Base-by-base conservation (phyloP, 2,113 vertebrate species). In the Phalacrocorax carbo region DNA sequence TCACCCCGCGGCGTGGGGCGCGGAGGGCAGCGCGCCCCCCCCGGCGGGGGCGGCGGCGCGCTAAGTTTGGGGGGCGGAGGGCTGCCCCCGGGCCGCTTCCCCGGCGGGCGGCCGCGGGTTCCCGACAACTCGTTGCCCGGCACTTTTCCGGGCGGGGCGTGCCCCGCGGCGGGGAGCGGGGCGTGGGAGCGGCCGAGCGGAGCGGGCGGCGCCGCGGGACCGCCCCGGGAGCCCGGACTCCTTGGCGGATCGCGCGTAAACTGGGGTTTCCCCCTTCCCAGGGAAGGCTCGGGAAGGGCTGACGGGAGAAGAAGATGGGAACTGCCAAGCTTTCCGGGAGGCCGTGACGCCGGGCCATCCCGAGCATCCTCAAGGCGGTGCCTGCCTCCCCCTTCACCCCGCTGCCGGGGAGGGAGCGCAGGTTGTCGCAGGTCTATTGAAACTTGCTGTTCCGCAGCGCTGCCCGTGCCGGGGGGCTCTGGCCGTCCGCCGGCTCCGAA, bases 301-400 rank as follows among this genome's bases (percentile, higher is more conserved):
- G 44, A 19, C 66, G 96, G 93, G 36, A 23, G 62, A 34, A 80
- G 38, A 44, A 36, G 71, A 54, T 20, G 60, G 42, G 32, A 83
- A 55, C 96, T 92, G 86, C 90, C 92, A 57, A 94, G 86, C 93
- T 97, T 81, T 70, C 4, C 2, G 92, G 55, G 96, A 15, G 54
- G 25, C 87, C 54, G 76, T 55, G 88, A 18, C 46, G 5, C 5
- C 11, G 13, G 14, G 8, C 11, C 34, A 2, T 1, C 38, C 58
- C 3, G 54, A 32, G 29, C 73, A 49, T 17, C 70, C 61, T 49
- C 11, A 2, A 7, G 12, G 6, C 44, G 32, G 26, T 6, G 11
- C 4, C 17, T 11, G 18, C 22, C 49, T 6, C 54, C 69, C 26
- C 26, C 1, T 8, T 13, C 7, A 25, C 21, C 26, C n/a, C 25